phyloP scores from a whole-genome alignment of 1,140 invertebrate genomes.

The Aphidius ervi region DNA sequence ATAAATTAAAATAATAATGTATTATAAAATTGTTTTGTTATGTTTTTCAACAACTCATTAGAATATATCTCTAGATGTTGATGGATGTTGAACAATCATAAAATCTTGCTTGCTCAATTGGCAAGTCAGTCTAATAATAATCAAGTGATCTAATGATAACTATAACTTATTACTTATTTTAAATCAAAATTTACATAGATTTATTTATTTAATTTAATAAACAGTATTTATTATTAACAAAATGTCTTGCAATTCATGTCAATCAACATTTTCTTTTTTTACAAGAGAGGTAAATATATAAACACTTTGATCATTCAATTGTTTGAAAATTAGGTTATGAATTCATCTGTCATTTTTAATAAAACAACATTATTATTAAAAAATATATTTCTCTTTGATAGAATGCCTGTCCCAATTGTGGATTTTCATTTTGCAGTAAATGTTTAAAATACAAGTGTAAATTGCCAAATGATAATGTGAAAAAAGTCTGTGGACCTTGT shows the following conservation, averaged over 20 bases:
- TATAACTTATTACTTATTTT: neutral
- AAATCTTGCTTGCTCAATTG: no score
- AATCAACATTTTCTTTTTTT: conserved; percentile 42
- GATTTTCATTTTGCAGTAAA: conserved; percentile 46
- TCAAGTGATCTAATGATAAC: neutral
- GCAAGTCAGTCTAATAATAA: no score
- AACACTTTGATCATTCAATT: neutral
- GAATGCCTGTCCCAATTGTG: conserved; percentile 47
- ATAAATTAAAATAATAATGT: no score
- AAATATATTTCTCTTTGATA: conserved; percentile 21
- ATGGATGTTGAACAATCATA: no score
- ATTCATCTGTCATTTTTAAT: conserved; percentile 3
- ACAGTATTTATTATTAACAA: conserved; percentile 14
- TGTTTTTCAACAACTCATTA: no score
- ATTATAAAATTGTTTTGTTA: no score
- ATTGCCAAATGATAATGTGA: conserved; percentile 33
- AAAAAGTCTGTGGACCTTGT: conserved; percentile 46
- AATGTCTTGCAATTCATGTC: conserved; percentile 45
- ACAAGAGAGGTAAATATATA: conserved; percentile 36
- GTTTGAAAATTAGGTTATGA: conserved; percentile 17
- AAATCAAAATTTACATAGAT: neutral
- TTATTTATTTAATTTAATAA: conserved; percentile 1
- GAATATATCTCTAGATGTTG: no score
- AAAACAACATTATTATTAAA: conserved; percentile 3
- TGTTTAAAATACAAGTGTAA: conserved; percentile 48